phyloP scores from a whole-genome alignment of 2,888 invertebrate genomes.

The Drosophila subquinaria region DNA sequence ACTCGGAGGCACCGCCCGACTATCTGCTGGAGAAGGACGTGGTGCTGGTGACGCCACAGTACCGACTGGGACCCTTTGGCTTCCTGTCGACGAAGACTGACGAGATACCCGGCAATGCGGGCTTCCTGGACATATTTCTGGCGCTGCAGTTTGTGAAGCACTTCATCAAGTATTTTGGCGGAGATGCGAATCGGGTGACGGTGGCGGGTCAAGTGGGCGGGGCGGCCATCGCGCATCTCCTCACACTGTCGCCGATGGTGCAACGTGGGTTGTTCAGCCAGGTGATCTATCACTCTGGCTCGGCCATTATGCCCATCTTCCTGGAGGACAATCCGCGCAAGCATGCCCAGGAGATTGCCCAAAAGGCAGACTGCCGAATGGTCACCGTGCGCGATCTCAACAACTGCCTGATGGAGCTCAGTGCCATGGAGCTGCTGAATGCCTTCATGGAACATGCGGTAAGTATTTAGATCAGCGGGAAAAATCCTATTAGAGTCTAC shows the following conservation, averaged over 20 bases:
- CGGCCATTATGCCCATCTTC: conserved; percentile 86
- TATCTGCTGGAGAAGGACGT: conserved; percentile 86
- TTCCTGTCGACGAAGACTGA: conserved; percentile 86
- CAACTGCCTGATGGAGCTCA: conserved; percentile 79
- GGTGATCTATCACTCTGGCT: conserved; percentile 87
- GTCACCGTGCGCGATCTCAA: conserved; percentile 79
- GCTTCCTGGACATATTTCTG: conserved; percentile 86
- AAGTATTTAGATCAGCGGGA: conserved; percentile 6
- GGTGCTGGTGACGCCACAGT: conserved; percentile 86
- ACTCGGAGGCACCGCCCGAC: conserved; percentile 84
- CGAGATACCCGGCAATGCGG: conserved; percentile 87
- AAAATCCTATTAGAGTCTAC: too few relatives aligned
- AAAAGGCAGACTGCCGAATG: conserved; percentile 80
- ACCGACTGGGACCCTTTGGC: conserved; percentile 86
- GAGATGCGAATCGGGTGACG: conserved; percentile 86
- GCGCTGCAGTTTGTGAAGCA: conserved; percentile 86
- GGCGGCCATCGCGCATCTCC: conserved; percentile 86
- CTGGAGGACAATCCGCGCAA: conserved; percentile 85
- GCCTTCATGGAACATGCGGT: conserved; percentile 83
- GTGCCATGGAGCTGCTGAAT: conserved; percentile 73
- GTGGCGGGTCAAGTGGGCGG: conserved; percentile 87
- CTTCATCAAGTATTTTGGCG: conserved; percentile 86
- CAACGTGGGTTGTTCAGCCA: conserved; percentile 86
- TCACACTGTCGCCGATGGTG: conserved; percentile 85
- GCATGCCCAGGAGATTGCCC: conserved; percentile 84